Evolutionary conservation across 53 echinoderm and acorn worm species (phyloP).

Genomic region (Luidia sarsii): DNA sequence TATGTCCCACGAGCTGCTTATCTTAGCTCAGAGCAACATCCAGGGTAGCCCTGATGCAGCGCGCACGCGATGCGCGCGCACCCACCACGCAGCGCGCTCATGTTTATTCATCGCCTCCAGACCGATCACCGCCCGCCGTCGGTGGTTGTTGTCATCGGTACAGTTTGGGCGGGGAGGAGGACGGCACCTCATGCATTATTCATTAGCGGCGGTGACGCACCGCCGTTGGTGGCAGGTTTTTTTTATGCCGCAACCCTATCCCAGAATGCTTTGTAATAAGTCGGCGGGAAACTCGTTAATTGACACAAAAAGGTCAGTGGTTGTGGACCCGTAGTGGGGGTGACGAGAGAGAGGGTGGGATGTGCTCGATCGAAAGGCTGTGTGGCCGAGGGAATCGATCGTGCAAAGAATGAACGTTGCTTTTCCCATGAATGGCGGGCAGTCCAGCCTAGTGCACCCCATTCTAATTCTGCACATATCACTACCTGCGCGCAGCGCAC

Average conservation of each 20-base stretch:
- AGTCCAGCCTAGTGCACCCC: no score
- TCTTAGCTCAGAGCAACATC: neutral
- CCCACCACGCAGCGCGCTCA: neutral
- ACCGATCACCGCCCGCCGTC: neutral
- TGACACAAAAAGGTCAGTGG: conserved; percentile 50
- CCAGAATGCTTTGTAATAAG: conserved; percentile 48
- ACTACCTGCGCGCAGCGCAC: no score
- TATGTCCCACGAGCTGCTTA: neutral
- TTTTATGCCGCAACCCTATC: conserved; percentile 53
- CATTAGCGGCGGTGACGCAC: conserved; percentile 12
- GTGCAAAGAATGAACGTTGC: no score
- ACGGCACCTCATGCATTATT: conserved; percentile 8
- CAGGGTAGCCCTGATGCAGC: neutral
- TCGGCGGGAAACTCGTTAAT: conserved; percentile 47
- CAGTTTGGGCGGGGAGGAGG: neutral
- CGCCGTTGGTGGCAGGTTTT: conserved; percentile 3
- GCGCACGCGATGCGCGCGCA: neutral
- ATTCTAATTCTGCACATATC: no score
- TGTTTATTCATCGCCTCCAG: neutral
- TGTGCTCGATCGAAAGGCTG: neutral
- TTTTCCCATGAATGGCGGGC: no score
- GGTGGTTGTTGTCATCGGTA: neutral
- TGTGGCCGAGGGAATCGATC: neutral
- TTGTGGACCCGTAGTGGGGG: neutral
- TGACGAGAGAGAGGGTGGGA: neutral